phyloP scores from a whole-genome alignment of 2,113 vertebrate species.

The Eira barbara region DNA sequence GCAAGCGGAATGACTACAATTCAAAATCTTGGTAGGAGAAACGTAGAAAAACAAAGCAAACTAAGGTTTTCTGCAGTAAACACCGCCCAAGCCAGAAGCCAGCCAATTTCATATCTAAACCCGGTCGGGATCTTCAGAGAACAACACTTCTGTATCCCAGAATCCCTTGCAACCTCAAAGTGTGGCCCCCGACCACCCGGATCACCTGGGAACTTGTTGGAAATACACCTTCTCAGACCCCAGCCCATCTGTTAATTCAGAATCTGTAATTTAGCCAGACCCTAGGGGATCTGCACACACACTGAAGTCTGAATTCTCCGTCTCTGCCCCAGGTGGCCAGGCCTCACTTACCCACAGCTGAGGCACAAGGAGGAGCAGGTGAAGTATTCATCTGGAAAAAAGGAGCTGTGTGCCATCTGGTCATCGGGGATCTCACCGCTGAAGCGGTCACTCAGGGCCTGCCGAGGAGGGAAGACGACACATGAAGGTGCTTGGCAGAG shows the following conservation, averaged over 20 bases:
- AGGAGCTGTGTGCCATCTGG: slow-evolving; percentile 94
- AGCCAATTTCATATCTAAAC: not conserved
- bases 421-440: slow-evolving; percentile 96
- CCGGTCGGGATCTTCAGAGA: not conserved
- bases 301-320: not conserved
- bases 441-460: slow-evolving; percentile 97
- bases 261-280: not conserved
- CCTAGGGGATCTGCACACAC: not conserved
- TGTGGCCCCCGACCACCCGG: not conserved
- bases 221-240: not conserved
- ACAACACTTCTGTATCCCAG: not conserved
- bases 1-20: not conserved
- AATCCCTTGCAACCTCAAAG: not conserved
- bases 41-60: not conserved
- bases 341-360: slow-evolving; percentile 94
- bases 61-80: not conserved
- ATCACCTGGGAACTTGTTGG: not conserved
- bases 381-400: slow-evolving; percentile 99
- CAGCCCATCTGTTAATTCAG: not conserved
- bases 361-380: slow-evolving; percentile 96
- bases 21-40: not conserved
- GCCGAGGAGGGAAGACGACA: slow-evolving; percentile 35
- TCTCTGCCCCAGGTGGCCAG: not conserved
- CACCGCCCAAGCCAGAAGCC: not conserved
- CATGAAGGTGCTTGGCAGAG: not conserved